Evolutionary conservation across 2,888 invertebrate genomes (phyloP), one percentile per base, ranked within the genome.

Genomic region (Syrphus vitripennis): DNA sequence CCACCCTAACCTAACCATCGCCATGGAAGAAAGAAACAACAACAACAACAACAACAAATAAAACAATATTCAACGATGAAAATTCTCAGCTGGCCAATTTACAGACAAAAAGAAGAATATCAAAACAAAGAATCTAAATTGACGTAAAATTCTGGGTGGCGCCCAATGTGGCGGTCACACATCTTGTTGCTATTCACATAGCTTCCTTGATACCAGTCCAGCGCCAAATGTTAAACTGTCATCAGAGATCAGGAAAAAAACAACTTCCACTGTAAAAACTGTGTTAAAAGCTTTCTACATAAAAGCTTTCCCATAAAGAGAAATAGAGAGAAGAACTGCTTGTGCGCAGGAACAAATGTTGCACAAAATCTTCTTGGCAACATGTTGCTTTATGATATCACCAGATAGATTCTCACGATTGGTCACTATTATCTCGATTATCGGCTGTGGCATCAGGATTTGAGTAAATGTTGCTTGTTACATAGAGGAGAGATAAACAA

Each of bases 41-140:
- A 21, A 63, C 7, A 31, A 55, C 37, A 67, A 63, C 5, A 21
- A 14, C 9, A 65, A n/a, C 4, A 4, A 31, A 61, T 37, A 55
- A 61, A 69, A 31, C n/a, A 57, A 71, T 3, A 42, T 55, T 45
- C 70, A 67, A 71, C 45, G 53, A 48, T 16, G 16, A 55, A 48
- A 77, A 86, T 78, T 82, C 77, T 86, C 86, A 78, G 77, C 65
- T 78, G 86, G 86, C 86, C 77, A 86, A 86, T 86, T 86, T 72
- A 82, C 72, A 78, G 82, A 53, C 74, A 65, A 67, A 67, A 67
- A 67, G 40, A 45, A 65, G 40, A 45, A 65, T 82, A 82, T 70
- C 79, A 80, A 80, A 70, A 83, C 79, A 83, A 79, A 83, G 34
- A 57, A 77, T 78, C 76, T 34, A 81, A 81, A 72, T 72, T 77